Evolutionary conservation across 2,888 invertebrate genomes (phyloP).

Genomic region (Baronia brevicornis): DNA sequence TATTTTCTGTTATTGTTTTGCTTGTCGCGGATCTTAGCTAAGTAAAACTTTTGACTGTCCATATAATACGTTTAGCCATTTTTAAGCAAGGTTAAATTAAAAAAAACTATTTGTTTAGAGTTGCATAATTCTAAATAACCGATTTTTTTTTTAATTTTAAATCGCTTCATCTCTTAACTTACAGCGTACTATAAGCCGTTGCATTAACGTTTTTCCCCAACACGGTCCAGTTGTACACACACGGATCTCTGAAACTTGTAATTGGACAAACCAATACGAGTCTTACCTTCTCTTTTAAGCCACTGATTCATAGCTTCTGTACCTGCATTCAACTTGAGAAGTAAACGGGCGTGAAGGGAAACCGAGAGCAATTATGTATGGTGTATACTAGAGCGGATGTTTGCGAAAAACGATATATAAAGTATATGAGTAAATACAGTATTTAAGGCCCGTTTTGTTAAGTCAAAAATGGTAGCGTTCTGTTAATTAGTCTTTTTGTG

Average conservation of each 20-base stretch:
- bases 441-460: too few relatives aligned
- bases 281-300: conserved; percentile 16
- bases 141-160: not conserved
- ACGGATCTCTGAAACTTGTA: conserved; percentile 18
- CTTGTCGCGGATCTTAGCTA: too few relatives aligned
- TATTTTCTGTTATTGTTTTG: too few relatives aligned
- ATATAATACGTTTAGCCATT: too few relatives aligned
- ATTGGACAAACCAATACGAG: conserved; percentile 11
- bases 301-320: conserved; percentile 12
- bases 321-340: conserved; percentile 17
- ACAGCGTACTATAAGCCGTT: conserved; percentile 10
- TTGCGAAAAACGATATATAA: too few relatives aligned
- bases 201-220: conserved; percentile 14
- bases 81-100: too few relatives aligned
- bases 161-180: conserved; percentile 2
- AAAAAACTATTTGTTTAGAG: not conserved
- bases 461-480: too few relatives aligned
- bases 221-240: conserved; percentile 14
- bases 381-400: too few relatives aligned
- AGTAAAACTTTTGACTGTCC: too few relatives aligned
- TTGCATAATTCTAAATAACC: not conserved
- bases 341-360: conserved; percentile 16
- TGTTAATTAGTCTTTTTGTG: too few relatives aligned
- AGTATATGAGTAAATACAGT: too few relatives aligned
- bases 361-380: conserved; percentile 7